Conservation (phyloP, 2,797 vertebrate species). For the Erethizon dorsatum region DNA sequence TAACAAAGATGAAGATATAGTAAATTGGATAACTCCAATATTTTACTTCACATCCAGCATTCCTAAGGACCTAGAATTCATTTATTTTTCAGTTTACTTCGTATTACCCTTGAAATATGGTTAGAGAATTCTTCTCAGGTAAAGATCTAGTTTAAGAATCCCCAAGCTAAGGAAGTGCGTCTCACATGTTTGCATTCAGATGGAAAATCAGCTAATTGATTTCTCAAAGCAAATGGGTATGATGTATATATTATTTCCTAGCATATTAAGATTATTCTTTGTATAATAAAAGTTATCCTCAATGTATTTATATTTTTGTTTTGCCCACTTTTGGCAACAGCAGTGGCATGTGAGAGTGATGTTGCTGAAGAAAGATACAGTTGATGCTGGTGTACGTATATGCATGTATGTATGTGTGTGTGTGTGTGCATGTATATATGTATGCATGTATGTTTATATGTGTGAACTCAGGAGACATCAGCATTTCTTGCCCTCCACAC, state of each 20-base stretch:
- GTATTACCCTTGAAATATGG: background rate
- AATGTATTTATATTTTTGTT: background rate
- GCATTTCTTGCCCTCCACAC: background rate
- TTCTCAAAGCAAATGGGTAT: slow-evolving; percentile 50
- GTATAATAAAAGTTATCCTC: background rate
- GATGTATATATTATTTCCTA: background rate
- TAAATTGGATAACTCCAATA: background rate
- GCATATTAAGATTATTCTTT: background rate
- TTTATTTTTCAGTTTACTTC: background rate
- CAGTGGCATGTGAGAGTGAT: slow-evolving; percentile 4
- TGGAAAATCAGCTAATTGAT: background rate
- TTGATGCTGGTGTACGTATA: background rate
- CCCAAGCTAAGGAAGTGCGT: background rate
- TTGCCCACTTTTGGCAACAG: background rate
- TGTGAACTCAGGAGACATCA: background rate
- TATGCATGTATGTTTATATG: too few species aligned
- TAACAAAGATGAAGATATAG: background rate
- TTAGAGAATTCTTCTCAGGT: slow-evolving; percentile 14
- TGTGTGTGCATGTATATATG: background rate
- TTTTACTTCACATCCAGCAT: background rate
- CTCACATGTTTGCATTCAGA: slow-evolving; percentile 1
- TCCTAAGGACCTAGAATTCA: background rate
- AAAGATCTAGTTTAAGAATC: background rate
- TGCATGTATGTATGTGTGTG: background rate
- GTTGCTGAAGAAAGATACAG: background rate